Evolutionary conservation across 1,140 invertebrate species (phyloP).

Genomic region (Papilio helenus): DNA sequence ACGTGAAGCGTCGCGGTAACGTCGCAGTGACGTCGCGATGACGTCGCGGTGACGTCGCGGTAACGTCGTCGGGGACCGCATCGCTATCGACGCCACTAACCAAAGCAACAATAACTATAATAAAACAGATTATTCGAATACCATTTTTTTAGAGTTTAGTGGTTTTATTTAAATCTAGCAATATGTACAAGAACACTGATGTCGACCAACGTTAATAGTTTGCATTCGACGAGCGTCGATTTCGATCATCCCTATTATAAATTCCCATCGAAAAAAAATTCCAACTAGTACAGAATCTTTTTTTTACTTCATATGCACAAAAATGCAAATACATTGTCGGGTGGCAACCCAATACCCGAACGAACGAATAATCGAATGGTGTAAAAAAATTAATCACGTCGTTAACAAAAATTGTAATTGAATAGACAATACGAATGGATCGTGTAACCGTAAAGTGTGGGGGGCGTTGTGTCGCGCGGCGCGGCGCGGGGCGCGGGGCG

Average conservation of each 20-base stretch:
- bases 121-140: slow-evolving; percentile 36
- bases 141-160: slow-evolving; percentile 23
- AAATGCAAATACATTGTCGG: slow-evolving; percentile 34
- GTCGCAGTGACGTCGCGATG: neutral
- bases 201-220: slow-evolving; percentile 21
- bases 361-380: slow-evolving; percentile 63
- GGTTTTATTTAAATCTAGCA: slow-evolving; percentile 21
- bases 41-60: neutral
- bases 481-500: slow-evolving; percentile 37
- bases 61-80: neutral
- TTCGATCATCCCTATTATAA: slow-evolving; percentile 21
- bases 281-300: slow-evolving; percentile 12
- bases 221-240: neutral
- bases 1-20: neutral
- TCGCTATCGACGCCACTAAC: slow-evolving; percentile 10
- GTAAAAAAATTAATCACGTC: slow-evolving; percentile 76
- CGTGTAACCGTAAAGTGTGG: slow-evolving; percentile 66
- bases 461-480: slow-evolving; percentile 53
- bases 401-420: slow-evolving; percentile 79
- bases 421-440: slow-evolving; percentile 79
- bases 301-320: slow-evolving; percentile 21
- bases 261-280: slow-evolving; percentile 24
- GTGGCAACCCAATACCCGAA: slow-evolving; percentile 50
- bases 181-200: slow-evolving; percentile 27
- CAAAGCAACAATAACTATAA: slow-evolving; percentile 51